phyloP scores from a whole-genome alignment of 2,888 invertebrate species.

The Abscondita cerata region DNA sequence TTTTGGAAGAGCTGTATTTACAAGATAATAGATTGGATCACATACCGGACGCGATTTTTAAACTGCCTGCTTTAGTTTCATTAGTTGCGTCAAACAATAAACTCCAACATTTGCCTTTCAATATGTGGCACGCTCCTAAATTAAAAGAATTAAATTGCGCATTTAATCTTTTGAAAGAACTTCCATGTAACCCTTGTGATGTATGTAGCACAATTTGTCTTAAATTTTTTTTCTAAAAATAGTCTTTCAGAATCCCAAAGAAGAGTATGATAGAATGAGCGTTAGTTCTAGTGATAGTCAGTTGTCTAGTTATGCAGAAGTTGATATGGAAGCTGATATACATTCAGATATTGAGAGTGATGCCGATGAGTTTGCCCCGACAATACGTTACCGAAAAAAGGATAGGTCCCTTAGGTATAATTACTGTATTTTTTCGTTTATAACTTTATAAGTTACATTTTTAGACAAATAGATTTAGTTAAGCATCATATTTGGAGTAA shows the following conservation, averaged over 20 bases:
- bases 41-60: slow-evolving; percentile 83
- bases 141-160: slow-evolving; percentile 88
- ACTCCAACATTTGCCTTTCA: slow-evolving; percentile 79
- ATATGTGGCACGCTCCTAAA: slow-evolving; percentile 86
- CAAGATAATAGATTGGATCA: slow-evolving; percentile 88
- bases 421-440: background rate
- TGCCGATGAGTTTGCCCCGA: slow-evolving; percentile 49
- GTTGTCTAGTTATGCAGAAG: slow-evolving; percentile 54
- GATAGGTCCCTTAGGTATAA: slow-evolving; percentile 55
- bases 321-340: slow-evolving; percentile 50
- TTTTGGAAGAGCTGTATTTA: slow-evolving; percentile 89
- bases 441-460: background rate
- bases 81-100: slow-evolving; percentile 96
- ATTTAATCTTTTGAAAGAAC: slow-evolving; percentile 83
- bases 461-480: slow-evolving; percentile 68
- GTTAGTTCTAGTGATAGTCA: slow-evolving; percentile 59
- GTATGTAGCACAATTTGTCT: slow-evolving; percentile 48
- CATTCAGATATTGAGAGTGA: slow-evolving; percentile 52
- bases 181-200: slow-evolving; percentile 68
- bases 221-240: background rate
- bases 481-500: slow-evolving; percentile 82
- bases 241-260: slow-evolving; percentile 46
- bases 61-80: slow-evolving; percentile 76
- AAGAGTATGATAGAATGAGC: slow-evolving; percentile 55
- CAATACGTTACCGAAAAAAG: slow-evolving; percentile 55